Conservation (phyloP, 2,113 vertebrate genomes). For the Mustelus asterias region DNA sequence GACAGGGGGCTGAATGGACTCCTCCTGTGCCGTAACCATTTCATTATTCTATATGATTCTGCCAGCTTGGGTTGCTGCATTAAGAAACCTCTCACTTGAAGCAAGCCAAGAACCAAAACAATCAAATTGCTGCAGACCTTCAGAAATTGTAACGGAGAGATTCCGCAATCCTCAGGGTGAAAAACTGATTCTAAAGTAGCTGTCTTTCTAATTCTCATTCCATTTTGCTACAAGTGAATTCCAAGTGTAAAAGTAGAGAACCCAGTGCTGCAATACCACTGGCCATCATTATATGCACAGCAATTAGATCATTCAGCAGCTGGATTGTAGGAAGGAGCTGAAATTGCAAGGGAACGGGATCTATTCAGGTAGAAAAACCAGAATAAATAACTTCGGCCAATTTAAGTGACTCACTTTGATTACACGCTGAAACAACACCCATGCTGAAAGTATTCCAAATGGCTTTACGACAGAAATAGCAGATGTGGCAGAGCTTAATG, state of each 20-base stretch:
- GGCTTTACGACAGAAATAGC: background rate
- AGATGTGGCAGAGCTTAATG: background rate
- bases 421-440: background rate
- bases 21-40: no score
- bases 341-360: no score
- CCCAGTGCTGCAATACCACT: background rate
- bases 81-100: background rate
- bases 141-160: background rate
- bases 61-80: no score
- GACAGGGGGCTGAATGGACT: no score
- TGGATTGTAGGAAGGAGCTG: background rate
- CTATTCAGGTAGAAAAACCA: background rate
- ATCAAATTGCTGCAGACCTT: background rate
- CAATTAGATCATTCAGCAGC: background rate
- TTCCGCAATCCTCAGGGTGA: background rate
- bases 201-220: background rate
- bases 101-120: background rate
- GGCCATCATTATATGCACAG: background rate
- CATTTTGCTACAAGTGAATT: background rate
- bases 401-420: background rate
- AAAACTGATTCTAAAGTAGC: background rate
- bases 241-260: background rate
- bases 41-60: no score
- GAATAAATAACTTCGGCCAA: background rate
- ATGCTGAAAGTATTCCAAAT: background rate